phyloP scores from a whole-genome alignment of 2,113 vertebrate genomes.

The Ciconia stormi region DNA sequence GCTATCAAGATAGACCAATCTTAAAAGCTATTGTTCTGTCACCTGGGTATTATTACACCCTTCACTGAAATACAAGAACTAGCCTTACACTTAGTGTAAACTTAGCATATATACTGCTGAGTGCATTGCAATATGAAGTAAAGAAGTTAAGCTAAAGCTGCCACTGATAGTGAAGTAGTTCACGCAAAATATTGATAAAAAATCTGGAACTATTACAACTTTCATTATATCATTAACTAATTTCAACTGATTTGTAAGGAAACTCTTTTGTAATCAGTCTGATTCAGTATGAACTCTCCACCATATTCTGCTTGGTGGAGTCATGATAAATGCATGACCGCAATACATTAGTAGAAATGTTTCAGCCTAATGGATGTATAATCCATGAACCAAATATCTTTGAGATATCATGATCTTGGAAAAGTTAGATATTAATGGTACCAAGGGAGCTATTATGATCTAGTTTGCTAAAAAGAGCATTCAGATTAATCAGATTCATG shows the following conservation, averaged over 20 bases:
- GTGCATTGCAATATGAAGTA: background rate
- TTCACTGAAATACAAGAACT: background rate
- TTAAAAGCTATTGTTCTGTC: background rate
- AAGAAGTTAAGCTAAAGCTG: background rate
- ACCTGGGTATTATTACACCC: background rate
- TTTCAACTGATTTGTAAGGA: background rate
- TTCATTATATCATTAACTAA: background rate
- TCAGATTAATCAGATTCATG: slow-evolving; percentile 55
- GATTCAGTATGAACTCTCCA: background rate
- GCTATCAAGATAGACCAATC: background rate
- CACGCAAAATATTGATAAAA: background rate
- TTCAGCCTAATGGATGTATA: slow-evolving; percentile 47
- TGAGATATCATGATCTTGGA: slow-evolving; percentile 44
- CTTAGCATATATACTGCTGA: background rate
- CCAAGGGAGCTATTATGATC: slow-evolving; percentile 52
- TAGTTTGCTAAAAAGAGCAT: slow-evolving; percentile 53
- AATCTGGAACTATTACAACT: background rate
- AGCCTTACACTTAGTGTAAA: background rate
- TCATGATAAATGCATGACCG: slow-evolving; percentile 35
- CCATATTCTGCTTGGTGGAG: background rate
- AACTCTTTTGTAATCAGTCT: background rate
- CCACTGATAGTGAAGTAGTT: background rate
- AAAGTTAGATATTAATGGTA: slow-evolving; percentile 41
- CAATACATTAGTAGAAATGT: slow-evolving; percentile 6
- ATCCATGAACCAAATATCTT: slow-evolving; percentile 45